A percentile compares a stretch with the other conserved stretches of the same genome.
Conservation (phyloP, 2,888 invertebrate species). For the Fissipunctia ypsillon region DNA sequence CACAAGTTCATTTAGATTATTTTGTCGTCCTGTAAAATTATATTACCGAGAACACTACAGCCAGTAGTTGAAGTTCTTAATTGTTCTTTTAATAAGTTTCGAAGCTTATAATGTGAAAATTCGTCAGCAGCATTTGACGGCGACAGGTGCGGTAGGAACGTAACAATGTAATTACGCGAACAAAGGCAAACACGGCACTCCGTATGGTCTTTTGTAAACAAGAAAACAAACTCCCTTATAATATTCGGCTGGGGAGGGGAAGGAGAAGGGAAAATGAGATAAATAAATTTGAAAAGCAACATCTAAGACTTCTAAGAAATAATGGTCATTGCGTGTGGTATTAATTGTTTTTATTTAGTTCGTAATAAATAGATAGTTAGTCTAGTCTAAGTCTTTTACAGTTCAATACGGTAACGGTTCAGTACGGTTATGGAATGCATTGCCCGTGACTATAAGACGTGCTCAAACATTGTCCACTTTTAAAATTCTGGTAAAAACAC, state of each 20-base stretch:
- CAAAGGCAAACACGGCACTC: conserved; percentile 72
- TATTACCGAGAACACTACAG: conserved; percentile 44
- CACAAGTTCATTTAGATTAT: conserved; percentile 27
- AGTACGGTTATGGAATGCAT: too few relatives aligned
- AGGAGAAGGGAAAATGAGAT: conserved; percentile 55
- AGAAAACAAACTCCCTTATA: conserved; percentile 74
- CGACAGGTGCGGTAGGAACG: conserved; percentile 74
- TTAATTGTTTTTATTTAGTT: conserved; percentile 1
- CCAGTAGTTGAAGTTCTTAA: conserved; percentile 57
- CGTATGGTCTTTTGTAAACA: conserved; percentile 77
- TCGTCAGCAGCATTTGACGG: conserved; percentile 69
- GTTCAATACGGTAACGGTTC: too few relatives aligned
- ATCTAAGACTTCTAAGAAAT: conserved; percentile 23
- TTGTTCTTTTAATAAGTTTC: conserved; percentile 65
- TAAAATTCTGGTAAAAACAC: too few relatives aligned
- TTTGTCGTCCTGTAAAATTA: conserved; percentile 24
- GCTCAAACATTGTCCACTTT: too few relatives aligned
- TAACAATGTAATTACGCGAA: conserved; percentile 76
- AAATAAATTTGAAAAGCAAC: conserved; percentile 47
- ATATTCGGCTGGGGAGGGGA: conserved; percentile 62
- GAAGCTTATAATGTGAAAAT: conserved; percentile 65
- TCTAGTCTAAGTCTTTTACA: too few relatives aligned
- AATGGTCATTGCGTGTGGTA: conserved; percentile 33
- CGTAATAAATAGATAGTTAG: not conserved
- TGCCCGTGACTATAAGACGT: too few relatives aligned